phyloP scores from a whole-genome alignment of 2,797 vertebrate genomes.

The Setipinna tenuifilis region DNA sequence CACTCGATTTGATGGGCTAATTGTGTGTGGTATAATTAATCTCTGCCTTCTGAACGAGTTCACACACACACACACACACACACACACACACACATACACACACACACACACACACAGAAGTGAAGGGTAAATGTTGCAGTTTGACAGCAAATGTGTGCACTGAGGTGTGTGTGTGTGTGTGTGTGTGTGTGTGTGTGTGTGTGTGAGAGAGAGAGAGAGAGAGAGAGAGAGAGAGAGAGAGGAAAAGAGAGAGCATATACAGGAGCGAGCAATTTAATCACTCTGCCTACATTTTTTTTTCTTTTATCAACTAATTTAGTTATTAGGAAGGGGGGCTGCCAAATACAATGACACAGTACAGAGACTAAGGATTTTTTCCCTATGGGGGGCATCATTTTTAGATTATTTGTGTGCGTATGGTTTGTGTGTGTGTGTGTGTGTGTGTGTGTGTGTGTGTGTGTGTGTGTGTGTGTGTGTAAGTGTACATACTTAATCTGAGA shows the following conservation, averaged over 20 bases:
- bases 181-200: constrained; percentile 57
- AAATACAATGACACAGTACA: constrained; percentile 11
- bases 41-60: constrained; percentile 71
- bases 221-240: constrained; percentile 57
- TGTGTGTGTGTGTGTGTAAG: too few relatives aligned
- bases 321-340: background rate
- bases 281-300: constrained; percentile 56
- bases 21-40: constrained; percentile 82
- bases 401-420: background rate
- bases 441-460: background rate
- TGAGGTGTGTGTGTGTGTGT: constrained; percentile 47
- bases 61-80: constrained; percentile 9
- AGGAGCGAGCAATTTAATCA: constrained; percentile 62
- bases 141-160: constrained; percentile 15
- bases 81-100: constrained; percentile 48
- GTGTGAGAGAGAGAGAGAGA: constrained; percentile 38
- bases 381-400: background rate
- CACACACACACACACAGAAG: constrained; percentile 18
- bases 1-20: constrained; percentile 81
- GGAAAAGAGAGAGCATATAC: background rate
- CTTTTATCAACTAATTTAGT: constrained; percentile 53
- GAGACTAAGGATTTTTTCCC: background rate
- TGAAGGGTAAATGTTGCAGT: background rate
- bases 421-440: background rate
- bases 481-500: background rate